Percentiles rank a stretch among this genome's conserved stretches.
Evolutionary conservation across 2,797 vertebrate genomes (phyloP).

Genomic region (Macropodus opercularis): DNA sequence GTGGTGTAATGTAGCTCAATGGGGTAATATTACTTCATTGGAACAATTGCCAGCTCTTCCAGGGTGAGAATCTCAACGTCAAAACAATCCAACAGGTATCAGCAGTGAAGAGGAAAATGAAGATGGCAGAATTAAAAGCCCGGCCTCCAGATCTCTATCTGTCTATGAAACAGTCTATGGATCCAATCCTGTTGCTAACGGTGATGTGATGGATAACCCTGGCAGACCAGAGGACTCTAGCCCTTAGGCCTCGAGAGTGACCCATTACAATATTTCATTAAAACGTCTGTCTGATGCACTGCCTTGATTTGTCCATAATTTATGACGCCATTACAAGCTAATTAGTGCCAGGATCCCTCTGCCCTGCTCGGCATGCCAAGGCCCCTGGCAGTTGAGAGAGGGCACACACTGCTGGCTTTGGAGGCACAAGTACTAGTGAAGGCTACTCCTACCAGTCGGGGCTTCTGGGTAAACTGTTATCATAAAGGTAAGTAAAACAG

Average conservation of each 20-base stretch:
- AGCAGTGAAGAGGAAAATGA: slow-evolving; percentile 5
- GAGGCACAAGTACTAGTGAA: slow-evolving; percentile 24
- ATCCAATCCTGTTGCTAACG: slow-evolving; percentile 57
- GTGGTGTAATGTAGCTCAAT: slow-evolving; percentile 42
- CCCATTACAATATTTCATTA: slow-evolving; percentile 89
- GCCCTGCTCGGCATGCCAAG: slow-evolving; percentile 58
- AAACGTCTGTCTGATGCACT: slow-evolving; percentile 87
- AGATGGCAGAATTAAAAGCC: slow-evolving; percentile 18
- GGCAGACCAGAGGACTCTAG: slow-evolving; percentile 56
- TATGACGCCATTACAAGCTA: slow-evolving; percentile 93
- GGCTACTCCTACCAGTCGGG: slow-evolving; percentile 14
- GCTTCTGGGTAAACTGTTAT: slow-evolving; percentile 21
- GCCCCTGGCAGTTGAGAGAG: slow-evolving; percentile 61
- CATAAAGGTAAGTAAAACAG: slow-evolving; percentile 11
- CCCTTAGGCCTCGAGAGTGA: slow-evolving; percentile 75
- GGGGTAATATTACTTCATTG: slow-evolving; percentile 29
- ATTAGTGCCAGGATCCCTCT: slow-evolving; percentile 87
- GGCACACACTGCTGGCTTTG: slow-evolving; percentile 55
- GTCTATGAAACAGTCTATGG: slow-evolving; percentile 11
- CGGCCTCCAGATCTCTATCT: background rate
- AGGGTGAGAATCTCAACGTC: slow-evolving; percentile 14
- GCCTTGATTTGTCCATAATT: slow-evolving; percentile 91
- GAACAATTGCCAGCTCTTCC: slow-evolving; percentile 31
- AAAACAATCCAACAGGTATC: slow-evolving; percentile 33
- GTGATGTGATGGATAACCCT: slow-evolving; percentile 69